Conservation (phyloP, 2,113 vertebrate genomes). For the Oophaga pumilio region DNA sequence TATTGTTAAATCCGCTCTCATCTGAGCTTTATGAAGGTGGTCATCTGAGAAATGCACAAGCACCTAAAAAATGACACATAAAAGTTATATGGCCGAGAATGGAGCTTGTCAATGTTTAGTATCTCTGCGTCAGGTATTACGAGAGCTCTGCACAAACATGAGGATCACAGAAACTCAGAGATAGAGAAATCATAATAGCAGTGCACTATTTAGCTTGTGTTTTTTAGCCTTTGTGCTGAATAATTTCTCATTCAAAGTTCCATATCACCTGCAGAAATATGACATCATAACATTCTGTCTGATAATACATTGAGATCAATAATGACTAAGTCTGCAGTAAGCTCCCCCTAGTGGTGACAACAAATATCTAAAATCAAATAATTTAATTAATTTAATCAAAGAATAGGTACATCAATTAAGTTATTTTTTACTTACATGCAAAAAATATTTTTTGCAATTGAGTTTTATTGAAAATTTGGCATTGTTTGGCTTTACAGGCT, state of each 20-base stretch:
- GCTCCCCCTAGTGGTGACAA: background rate
- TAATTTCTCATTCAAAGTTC: background rate
- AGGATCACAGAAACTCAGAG: background rate
- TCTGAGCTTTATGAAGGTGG: background rate
- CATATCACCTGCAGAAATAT: background rate
- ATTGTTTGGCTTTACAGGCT: no score
- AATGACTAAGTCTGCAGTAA: background rate
- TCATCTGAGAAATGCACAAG: background rate
- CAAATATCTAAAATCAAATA: background rate
- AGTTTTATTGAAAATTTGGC: no score
- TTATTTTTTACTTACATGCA: no score
- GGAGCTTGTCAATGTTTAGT: constrained; percentile 18
- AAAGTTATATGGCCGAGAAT: background rate
- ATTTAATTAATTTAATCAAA: no score
- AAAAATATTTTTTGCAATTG: no score
- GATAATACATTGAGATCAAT: background rate
- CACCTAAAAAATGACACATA: constrained; percentile 4
- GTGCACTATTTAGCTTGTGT: background rate
- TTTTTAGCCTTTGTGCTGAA: background rate
- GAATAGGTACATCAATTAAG: no score
- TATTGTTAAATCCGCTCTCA: constrained; percentile 1
- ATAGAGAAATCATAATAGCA: background rate
- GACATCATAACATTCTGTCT: background rate
- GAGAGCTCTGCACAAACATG: background rate
- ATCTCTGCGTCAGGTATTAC: background rate